Evolutionary conservation across 2,888 invertebrate species (phyloP).

Genomic region (Synergus itoensis): DNA sequence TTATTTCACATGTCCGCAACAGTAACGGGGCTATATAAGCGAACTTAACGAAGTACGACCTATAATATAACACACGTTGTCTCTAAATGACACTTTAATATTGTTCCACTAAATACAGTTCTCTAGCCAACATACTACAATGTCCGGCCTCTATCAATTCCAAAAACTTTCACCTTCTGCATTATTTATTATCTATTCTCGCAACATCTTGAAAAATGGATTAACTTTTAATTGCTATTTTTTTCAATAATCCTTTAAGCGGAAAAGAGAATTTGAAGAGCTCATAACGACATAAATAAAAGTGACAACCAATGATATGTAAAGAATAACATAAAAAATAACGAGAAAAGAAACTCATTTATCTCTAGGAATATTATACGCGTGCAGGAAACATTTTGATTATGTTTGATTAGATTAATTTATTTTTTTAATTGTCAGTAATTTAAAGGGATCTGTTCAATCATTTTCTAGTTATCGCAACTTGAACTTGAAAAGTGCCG

Average conservation of each 20-base stretch:
- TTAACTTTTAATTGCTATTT: conserved; percentile 1
- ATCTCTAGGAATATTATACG: not conserved
- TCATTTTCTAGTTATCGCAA: not conserved
- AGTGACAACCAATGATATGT: not conserved
- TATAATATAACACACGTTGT: conserved; percentile 21
- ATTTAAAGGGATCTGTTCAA: not conserved
- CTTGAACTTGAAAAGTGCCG: conserved; percentile 34
- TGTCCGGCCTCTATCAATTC: conserved; percentile 9
- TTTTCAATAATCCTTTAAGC: not conserved
- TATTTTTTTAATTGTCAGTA: no score
- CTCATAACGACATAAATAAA: not conserved
- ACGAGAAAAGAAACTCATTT: not conserved
- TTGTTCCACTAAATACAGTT: conserved; percentile 21
- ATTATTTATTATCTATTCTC: conserved; percentile 27
- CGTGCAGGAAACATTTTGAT: no score
- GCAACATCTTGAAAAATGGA: conserved; percentile 8
- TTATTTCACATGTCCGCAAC: conserved; percentile 34
- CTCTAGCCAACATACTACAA: conserved; percentile 5
- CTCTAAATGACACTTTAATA: not conserved
- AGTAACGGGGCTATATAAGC: conserved; percentile 39
- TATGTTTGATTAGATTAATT: no score
- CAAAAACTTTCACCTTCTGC: not conserved
- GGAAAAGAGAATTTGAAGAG: not conserved
- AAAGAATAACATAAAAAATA: not conserved
- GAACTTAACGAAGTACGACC: conserved; percentile 32